phyloP scores from a whole-genome alignment of 2,888 invertebrate species.

The Rotaria magnacalcarata region DNA sequence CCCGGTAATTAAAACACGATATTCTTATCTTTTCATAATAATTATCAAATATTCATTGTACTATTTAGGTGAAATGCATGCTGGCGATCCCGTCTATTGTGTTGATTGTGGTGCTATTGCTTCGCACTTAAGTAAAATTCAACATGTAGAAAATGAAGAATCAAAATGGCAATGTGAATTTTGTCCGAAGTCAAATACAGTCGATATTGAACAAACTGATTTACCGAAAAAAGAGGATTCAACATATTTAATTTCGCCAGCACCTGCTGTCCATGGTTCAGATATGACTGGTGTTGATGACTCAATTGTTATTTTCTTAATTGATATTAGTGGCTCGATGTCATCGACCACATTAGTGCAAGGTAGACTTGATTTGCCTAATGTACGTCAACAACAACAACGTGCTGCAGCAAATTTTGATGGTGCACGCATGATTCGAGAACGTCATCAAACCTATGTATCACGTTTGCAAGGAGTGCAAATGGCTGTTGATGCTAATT shows the following conservation, averaged over 20 bases:
- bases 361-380: neutral
- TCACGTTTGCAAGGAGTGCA: constrained; percentile 53
- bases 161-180: constrained; percentile 56
- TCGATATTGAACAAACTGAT: constrained; percentile 55
- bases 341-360: constrained; percentile 55
- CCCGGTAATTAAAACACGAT: neutral
- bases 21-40: neutral
- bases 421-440: neutral
- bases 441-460: neutral
- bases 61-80: constrained; percentile 19
- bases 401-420: neutral
- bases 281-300: constrained; percentile 28
- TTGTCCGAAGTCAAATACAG: constrained; percentile 51
- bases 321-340: constrained; percentile 59
- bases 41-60: neutral
- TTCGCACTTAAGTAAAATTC: constrained; percentile 52
- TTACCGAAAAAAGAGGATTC: constrained; percentile 53
- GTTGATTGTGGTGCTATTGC: constrained; percentile 52
- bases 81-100: constrained; percentile 54
- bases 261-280: constrained; percentile 49
- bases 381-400: neutral
- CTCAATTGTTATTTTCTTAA: constrained; percentile 50
- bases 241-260: constrained; percentile 55
- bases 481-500: constrained; percentile 57
- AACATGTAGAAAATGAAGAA: constrained; percentile 16